Evolutionary conservation across 2,888 invertebrate genomes (phyloP).

Genomic region (Polyploca ridens): DNA sequence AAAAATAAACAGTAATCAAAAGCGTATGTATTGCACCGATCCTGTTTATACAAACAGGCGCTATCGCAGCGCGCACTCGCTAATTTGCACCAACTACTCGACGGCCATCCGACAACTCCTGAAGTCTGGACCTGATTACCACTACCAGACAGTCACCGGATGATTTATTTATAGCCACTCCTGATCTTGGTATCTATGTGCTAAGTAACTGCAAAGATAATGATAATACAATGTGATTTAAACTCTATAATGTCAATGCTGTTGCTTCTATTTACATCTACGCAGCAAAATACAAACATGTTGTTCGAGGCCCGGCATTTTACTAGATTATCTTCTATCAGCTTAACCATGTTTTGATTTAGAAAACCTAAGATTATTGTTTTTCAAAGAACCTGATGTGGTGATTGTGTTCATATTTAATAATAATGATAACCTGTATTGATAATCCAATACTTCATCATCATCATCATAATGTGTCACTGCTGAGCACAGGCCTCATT

Average conservation of each 20-base stretch:
- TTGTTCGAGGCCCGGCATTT: too few species aligned
- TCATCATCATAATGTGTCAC: too few species aligned
- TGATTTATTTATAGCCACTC: conserved; percentile 70
- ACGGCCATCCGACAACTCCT: conserved; percentile 70
- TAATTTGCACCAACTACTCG: conserved; percentile 75
- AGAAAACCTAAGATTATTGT: too few species aligned
- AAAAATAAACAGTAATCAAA: conserved; percentile 17
- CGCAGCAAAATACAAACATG: background rate
- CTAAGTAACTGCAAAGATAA: conserved; percentile 30
- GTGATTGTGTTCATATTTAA: background rate
- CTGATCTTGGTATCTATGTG: conserved; percentile 32
- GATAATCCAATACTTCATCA: background rate
- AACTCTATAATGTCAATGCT: background rate
- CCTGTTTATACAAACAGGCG: conserved; percentile 66
- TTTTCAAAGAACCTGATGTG: too few species aligned
- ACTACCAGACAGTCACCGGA: conserved; percentile 56
- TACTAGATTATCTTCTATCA: too few species aligned
- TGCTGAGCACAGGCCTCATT: too few species aligned
- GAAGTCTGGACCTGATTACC: conserved; percentile 70
- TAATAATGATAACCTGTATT: background rate
- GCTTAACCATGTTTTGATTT: too few species aligned
- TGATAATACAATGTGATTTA: conserved; percentile 14
- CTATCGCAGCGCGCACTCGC: conserved; percentile 79
- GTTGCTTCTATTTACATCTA: background rate
- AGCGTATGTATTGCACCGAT: conserved; percentile 44